phyloP scores from a whole-genome alignment of 1,140 invertebrate genomes.

The Papilio xuthus region DNA sequence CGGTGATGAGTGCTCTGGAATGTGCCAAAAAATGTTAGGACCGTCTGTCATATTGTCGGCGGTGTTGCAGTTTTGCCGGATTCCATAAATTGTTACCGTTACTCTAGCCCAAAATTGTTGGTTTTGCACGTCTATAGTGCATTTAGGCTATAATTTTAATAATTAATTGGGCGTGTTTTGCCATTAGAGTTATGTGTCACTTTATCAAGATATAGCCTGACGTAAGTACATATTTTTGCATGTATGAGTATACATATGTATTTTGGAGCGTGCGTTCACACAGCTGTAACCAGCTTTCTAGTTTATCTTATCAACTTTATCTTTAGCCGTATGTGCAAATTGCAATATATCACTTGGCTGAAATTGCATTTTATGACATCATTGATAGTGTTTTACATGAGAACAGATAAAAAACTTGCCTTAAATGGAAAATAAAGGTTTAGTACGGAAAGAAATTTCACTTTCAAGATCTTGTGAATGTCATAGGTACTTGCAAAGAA shows the following conservation, averaged over 20 bases:
- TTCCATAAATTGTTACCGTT: constrained; percentile 59
- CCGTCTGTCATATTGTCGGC: constrained; percentile 59
- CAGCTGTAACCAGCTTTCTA: constrained; percentile 38
- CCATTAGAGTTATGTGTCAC: constrained; percentile 54
- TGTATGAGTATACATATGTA: constrained; percentile 30
- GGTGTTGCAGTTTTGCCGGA: constrained; percentile 50
- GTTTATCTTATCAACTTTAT: constrained; percentile 39
- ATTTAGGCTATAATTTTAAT: background rate
- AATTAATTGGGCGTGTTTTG: constrained; percentile 44
- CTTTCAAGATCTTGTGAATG: background rate
- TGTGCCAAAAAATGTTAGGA: constrained; percentile 61
- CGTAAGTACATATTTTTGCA: constrained; percentile 54
- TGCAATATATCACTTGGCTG: constrained; percentile 30
- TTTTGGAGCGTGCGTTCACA: constrained; percentile 32
- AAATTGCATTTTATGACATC: constrained; percentile 32
- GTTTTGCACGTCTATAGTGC: constrained; percentile 40
- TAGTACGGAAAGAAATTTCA: background rate
- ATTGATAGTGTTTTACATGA: background rate
- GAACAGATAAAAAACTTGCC: background rate
- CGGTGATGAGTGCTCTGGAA: constrained; percentile 63
- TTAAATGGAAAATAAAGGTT: background rate
- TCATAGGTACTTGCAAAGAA: background rate
- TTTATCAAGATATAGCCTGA: constrained; percentile 58
- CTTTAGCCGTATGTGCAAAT: constrained; percentile 29
- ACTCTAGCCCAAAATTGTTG: constrained; percentile 49